A percentile compares a stretch with the other conserved stretches of the same genome.
Conservation (phyloP, 2,888 invertebrate genomes). For the Eucera pruinosa region DNA sequence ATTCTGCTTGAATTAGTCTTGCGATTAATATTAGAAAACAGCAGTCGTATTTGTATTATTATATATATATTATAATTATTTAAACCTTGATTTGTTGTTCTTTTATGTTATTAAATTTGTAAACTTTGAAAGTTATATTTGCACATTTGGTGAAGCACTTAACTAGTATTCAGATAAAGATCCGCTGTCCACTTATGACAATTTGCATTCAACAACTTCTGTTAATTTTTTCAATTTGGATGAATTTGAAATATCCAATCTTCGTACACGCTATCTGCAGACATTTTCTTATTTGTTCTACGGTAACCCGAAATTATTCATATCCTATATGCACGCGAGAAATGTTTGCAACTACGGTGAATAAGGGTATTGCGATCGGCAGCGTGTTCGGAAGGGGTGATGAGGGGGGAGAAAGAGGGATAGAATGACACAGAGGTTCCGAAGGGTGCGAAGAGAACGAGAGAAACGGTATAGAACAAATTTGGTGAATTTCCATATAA, state of each 20-base stretch:
- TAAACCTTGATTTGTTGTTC: too few relatives aligned
- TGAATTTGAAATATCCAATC: too few relatives aligned
- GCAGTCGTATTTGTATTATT: too few relatives aligned
- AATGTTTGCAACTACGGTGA: conserved; percentile 36
- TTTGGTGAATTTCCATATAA: conserved; percentile 84
- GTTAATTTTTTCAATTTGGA: neutral
- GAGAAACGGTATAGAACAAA: conserved; percentile 77
- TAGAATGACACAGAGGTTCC: conserved; percentile 48
- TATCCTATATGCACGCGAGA: conserved; percentile 13
- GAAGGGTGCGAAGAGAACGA: conserved; percentile 60
- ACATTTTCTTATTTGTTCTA: conserved; percentile 24
- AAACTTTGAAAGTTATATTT: too few relatives aligned
- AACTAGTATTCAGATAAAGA: too few relatives aligned
- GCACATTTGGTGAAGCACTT: too few relatives aligned
- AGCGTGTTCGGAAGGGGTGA: conserved; percentile 32
- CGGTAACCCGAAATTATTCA: conserved; percentile 38
- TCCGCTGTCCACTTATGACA: too few relatives aligned
- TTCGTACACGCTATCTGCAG: neutral
- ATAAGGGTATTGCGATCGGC: conserved; percentile 59
- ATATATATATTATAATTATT: too few relatives aligned
- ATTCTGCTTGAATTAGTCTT: too few relatives aligned
- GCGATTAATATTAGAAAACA: too few relatives aligned
- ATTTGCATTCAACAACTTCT: neutral
- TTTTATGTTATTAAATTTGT: too few relatives aligned
- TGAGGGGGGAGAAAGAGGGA: conserved; percentile 44